Percentiles rank a stretch among this genome's conserved stretches.
phyloP scores from a whole-genome alignment of 2,888 invertebrate genomes.

The Zele albiditarsus region DNA sequence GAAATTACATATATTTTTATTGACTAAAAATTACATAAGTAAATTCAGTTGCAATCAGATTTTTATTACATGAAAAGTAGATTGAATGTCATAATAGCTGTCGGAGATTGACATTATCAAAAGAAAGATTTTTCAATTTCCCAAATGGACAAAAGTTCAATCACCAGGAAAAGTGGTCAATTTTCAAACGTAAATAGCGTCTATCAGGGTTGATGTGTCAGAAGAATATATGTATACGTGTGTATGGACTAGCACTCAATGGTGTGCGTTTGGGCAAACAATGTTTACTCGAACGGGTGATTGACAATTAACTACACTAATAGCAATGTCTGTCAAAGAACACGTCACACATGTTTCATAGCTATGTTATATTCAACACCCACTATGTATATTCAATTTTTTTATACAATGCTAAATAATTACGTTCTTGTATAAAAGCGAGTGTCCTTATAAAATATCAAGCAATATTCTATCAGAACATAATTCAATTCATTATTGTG shows the following conservation, averaged over 20 bases:
- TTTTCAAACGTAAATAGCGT: slow-evolving; percentile 29
- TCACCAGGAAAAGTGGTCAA: slow-evolving; percentile 30
- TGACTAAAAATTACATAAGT: neutral
- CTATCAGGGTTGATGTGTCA: neutral
- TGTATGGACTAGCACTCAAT: slow-evolving; percentile 23
- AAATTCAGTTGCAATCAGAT: neutral
- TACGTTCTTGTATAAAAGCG: neutral
- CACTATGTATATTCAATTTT: slow-evolving; percentile 6
- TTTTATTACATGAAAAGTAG: neutral
- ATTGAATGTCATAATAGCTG: neutral
- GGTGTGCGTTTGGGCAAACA: slow-evolving; percentile 56
- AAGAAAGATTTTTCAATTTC: slow-evolving; percentile 30
- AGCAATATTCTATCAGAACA: neutral
- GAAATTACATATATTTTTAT: neutral
- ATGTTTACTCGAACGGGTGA: slow-evolving; percentile 61
- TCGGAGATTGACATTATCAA: neutral
- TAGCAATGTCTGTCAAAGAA: slow-evolving; percentile 61
- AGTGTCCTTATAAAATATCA: neutral
- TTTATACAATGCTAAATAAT: slow-evolving; percentile 10
- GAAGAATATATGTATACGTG: neutral
- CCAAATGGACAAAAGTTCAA: slow-evolving; percentile 28
- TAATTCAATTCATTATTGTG: neutral
- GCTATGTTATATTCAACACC: slow-evolving; percentile 20
- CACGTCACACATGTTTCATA: slow-evolving; percentile 34
- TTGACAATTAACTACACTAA: slow-evolving; percentile 66